These are phyloP conservation scores for Henricia sp. DNA, from an alignment of 53 echinoderm and acorn worm species.

Conservation along the genomic window DNA sequence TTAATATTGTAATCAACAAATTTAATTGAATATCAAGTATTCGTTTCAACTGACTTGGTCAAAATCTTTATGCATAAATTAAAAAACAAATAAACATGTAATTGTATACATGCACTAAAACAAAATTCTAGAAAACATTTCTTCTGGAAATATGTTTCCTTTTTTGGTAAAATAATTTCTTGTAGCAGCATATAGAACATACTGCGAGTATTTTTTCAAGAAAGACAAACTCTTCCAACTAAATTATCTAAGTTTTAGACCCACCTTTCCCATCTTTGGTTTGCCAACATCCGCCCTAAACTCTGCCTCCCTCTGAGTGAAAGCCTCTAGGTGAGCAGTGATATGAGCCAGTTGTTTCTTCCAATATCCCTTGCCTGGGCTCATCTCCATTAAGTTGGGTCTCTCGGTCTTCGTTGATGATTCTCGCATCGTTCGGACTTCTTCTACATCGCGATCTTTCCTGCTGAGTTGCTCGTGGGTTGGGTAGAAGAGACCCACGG, in stretches of 20 bases:
- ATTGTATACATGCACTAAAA: too few relatives aligned
- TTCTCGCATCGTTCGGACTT: constrained; percentile 70
- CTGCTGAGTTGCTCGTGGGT: constrained; percentile 92
- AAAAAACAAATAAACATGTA: too few relatives aligned
- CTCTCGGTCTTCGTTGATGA: constrained; percentile 49
- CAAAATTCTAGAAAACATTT: too few relatives aligned
- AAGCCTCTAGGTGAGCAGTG: constrained; percentile 86
- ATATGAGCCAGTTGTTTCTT: constrained; percentile 92
- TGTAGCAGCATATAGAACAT: too few relatives aligned
- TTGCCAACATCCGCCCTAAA: constrained; percentile 91
- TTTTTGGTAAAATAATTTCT: too few relatives aligned
- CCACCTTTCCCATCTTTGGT: constrained; percentile 98
- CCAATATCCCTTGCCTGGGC: constrained; percentile 99
- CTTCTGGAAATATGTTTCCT: too few relatives aligned
- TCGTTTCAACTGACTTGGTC: too few relatives aligned
- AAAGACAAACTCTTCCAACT: too few relatives aligned
- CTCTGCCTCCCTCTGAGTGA: constrained; percentile 91
- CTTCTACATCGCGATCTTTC: constrained; percentile 78
- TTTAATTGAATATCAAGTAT: too few relatives aligned
- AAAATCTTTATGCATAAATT: too few relatives aligned
- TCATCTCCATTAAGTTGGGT: constrained; percentile 78
- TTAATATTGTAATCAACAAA: too few relatives aligned
- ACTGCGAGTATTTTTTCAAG: too few relatives aligned
- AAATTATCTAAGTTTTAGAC: neutral
- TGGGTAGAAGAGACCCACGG: constrained; percentile 97